phyloP scores from a whole-genome alignment of 2,888 invertebrate genomes.

The Lithophane ornitopus region DNA sequence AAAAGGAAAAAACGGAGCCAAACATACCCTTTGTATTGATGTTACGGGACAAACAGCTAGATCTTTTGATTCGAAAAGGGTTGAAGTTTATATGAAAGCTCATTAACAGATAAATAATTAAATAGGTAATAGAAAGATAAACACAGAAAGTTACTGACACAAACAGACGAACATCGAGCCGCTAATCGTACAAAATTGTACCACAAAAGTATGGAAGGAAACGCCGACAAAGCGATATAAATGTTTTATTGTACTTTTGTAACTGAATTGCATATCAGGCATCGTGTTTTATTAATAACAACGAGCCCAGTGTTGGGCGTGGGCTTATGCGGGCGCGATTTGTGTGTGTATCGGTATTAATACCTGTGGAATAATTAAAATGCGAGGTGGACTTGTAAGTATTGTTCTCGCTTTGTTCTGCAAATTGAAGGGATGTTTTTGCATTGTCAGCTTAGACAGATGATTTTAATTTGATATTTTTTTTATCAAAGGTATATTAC shows the following conservation, averaged over 20 bases:
- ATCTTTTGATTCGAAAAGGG: background rate
- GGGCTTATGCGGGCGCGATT: constrained; percentile 43
- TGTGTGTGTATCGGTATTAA: constrained; percentile 49
- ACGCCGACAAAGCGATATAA: constrained; percentile 74
- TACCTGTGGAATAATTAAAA: constrained; percentile 54
- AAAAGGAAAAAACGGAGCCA: too few species aligned
- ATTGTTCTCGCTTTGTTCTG: constrained; percentile 32
- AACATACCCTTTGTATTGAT: too few species aligned
- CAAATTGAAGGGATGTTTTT: constrained; percentile 23
- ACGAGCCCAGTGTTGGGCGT: constrained; percentile 40
- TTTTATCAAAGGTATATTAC: background rate
- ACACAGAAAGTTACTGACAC: background rate
- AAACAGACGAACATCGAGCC: background rate
- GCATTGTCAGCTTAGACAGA: background rate
- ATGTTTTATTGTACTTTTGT: constrained; percentile 75
- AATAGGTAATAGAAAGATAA: background rate
- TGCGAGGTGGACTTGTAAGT: constrained; percentile 8
- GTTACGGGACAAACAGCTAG: background rate
- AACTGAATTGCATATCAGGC: constrained; percentile 72
- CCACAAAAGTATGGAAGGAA: constrained; percentile 67
- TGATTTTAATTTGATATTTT: background rate
- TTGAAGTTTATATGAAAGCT: background rate
- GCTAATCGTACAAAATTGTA: constrained; percentile 46
- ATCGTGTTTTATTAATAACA: constrained; percentile 67
- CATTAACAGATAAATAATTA: background rate